phyloP scores from a whole-genome alignment of 2,888 invertebrate genomes.

The Lochmaea crataegi region DNA sequence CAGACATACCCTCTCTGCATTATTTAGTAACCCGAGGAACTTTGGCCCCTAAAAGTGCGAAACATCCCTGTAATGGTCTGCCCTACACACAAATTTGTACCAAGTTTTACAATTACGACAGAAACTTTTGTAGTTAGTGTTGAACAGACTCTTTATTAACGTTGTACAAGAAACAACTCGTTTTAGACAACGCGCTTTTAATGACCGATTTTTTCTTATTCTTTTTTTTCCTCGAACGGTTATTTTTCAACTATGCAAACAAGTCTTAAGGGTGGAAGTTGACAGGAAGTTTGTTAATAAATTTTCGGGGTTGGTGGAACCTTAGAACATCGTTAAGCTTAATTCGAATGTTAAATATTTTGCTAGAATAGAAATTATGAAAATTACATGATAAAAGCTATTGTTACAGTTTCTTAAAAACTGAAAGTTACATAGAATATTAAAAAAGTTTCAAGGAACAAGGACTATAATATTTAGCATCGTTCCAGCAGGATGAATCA shows the following conservation, averaged over 20 bases:
- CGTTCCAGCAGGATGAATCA: too few species aligned
- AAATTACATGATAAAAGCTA: background rate
- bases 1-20: conserved; percentile 59
- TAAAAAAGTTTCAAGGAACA: background rate
- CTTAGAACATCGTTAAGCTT: conserved; percentile 20
- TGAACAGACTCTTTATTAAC: conserved; percentile 58
- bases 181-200: conserved; percentile 53
- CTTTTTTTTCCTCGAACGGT: conserved; percentile 15
- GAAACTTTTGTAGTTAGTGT: conserved; percentile 62
- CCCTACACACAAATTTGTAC: conserved; percentile 61
- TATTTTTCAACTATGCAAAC: conserved; percentile 45
- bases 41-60: conserved; percentile 58
- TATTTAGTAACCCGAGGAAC: conserved; percentile 60
- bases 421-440: background rate
- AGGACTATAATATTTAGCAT: too few species aligned
- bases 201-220: conserved; percentile 46
- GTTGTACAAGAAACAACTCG: conserved; percentile 50
- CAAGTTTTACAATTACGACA: conserved; percentile 63
- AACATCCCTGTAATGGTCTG: conserved; percentile 59
- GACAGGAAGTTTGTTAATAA: conserved; percentile 37
- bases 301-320: conserved; percentile 24
- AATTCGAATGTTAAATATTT: conserved; percentile 16
- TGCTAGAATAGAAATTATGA: conserved; percentile 10
- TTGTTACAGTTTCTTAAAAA: background rate
- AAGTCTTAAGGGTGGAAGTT: conserved; percentile 31